Conservation (phyloP, 2,888 invertebrate species). For the Eilema depressum region DNA sequence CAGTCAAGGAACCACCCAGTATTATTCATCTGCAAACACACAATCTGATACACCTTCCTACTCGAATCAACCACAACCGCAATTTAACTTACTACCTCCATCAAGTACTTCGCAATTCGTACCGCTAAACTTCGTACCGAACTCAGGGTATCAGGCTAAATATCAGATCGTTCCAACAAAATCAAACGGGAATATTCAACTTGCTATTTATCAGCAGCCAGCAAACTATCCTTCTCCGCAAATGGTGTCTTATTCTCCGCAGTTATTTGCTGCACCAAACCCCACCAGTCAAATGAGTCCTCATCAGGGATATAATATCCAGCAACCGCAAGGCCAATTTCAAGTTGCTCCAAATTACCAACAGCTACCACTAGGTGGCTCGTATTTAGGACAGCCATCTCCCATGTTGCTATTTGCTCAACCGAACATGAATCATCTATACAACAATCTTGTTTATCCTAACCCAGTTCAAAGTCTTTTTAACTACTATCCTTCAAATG, state of each 20-base stretch:
- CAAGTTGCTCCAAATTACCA: constrained; percentile 67
- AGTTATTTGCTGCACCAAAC: constrained; percentile 59
- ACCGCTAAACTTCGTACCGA: constrained; percentile 76
- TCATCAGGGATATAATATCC: constrained; percentile 56
- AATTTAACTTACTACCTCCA: constrained; percentile 65
- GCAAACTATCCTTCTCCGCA: constrained; percentile 60
- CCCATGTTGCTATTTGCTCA: constrained; percentile 75
- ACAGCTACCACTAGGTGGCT: constrained; percentile 62
- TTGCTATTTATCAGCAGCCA: constrained; percentile 73
- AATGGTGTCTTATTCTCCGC: constrained; percentile 68
- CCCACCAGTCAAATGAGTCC: constrained; percentile 56
- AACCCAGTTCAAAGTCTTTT: constrained; percentile 74
- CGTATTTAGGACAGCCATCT: constrained; percentile 73
- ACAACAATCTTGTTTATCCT: constrained; percentile 71
- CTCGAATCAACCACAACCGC: constrained; percentile 60
- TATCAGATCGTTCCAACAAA: constrained; percentile 79
- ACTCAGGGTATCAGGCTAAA: constrained; percentile 79
- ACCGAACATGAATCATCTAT: constrained; percentile 68
- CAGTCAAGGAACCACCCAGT: constrained; percentile 70
- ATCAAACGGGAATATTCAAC: constrained; percentile 70
- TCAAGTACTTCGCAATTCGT: constrained; percentile 71
- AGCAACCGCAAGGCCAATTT: constrained; percentile 65
- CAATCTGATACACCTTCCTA: constrained; percentile 59
- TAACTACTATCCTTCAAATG: constrained; percentile 74
- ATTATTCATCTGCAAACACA: constrained; percentile 65